Evolutionary conservation across 1,140 invertebrate species (phyloP).

Genomic region (Sitodiplosis mosellana): DNA sequence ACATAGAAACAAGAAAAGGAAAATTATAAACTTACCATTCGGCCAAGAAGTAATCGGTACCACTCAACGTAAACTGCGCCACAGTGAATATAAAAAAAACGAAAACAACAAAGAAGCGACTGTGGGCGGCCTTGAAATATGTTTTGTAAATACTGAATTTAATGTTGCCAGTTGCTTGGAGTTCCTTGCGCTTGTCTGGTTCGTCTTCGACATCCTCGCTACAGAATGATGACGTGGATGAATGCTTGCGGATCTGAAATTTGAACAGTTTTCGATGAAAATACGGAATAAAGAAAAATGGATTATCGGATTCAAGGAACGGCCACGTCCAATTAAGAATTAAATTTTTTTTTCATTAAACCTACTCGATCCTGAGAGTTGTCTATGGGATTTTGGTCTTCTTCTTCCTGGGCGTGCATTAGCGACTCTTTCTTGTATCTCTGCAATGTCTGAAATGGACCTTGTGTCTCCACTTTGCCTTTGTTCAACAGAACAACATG

Average conservation of each 20-base stretch:
- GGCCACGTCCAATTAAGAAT: not conserved
- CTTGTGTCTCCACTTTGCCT: constrained; percentile 26
- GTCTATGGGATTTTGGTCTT: not conserved
- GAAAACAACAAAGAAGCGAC: constrained; percentile 33
- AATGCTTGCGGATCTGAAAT: constrained; percentile 14
- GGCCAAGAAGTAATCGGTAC: constrained; percentile 59
- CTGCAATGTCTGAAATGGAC: constrained; percentile 20
- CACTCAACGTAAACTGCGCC: constrained; percentile 46
- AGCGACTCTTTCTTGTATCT: not conserved
- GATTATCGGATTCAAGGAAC: not conserved
- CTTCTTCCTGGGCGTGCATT: not conserved
- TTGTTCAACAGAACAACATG: constrained; percentile 40
- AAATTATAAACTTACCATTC: constrained; percentile 34
- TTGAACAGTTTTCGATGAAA: not conserved
- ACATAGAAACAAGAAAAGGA: not conserved
- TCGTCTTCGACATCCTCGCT: constrained; percentile 17
- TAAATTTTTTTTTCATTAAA: not conserved
- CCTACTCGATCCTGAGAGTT: not conserved
- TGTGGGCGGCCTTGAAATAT: too few relatives aligned
- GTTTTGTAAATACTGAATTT: constrained; percentile 35
- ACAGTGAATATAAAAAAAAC: constrained; percentile 39
- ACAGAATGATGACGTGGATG: constrained; percentile 24
- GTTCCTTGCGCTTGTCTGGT: constrained; percentile 22
- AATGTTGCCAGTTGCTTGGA: constrained; percentile 23
- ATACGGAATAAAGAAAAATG: not conserved